Percentiles rank a stretch among this genome's conserved stretches.
Conservation (phyloP, 2,888 invertebrate genomes). For the Bruchidius siliquastri region DNA sequence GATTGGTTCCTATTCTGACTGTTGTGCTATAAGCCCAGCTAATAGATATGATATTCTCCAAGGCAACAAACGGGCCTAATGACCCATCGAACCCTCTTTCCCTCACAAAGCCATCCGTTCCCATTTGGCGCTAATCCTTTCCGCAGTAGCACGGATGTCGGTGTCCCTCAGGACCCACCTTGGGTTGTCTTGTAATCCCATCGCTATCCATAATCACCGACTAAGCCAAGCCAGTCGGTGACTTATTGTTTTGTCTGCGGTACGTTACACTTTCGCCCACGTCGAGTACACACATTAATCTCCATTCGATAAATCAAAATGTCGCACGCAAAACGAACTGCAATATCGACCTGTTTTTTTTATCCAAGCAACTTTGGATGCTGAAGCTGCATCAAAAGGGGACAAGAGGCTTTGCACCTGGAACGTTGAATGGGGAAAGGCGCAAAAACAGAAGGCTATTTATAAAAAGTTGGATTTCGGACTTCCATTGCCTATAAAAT, state of each 20-base stretch:
- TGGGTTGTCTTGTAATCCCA: neutral
- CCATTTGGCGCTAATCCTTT: neutral
- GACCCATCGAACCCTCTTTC: neutral
- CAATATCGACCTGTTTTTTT: slow-evolving; percentile 1
- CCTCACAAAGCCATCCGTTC: neutral
- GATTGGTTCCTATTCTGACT: too few relatives aligned
- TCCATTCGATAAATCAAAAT: slow-evolving; percentile 38
- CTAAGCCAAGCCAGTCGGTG: slow-evolving; percentile 10
- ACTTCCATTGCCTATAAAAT: too few relatives aligned
- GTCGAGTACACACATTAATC: slow-evolving; percentile 34
- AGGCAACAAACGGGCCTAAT: neutral
- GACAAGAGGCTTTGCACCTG: too few relatives aligned
- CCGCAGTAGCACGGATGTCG: neutral
- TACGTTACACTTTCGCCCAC: slow-evolving; percentile 24
- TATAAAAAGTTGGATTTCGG: too few relatives aligned
- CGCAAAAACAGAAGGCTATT: too few relatives aligned
- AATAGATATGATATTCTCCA: neutral
- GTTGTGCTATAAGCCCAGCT: too few relatives aligned
- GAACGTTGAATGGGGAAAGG: too few relatives aligned
- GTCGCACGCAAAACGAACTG: slow-evolving; percentile 29
- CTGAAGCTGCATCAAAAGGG: too few relatives aligned
- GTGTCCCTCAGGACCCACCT: neutral
- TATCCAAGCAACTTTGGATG: neutral
- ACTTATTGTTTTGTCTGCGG: slow-evolving; percentile 28
- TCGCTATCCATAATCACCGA: neutral